Evolutionary conservation across 2,888 invertebrate species (phyloP).

Genomic region (Ethmia dodecea): DNA sequence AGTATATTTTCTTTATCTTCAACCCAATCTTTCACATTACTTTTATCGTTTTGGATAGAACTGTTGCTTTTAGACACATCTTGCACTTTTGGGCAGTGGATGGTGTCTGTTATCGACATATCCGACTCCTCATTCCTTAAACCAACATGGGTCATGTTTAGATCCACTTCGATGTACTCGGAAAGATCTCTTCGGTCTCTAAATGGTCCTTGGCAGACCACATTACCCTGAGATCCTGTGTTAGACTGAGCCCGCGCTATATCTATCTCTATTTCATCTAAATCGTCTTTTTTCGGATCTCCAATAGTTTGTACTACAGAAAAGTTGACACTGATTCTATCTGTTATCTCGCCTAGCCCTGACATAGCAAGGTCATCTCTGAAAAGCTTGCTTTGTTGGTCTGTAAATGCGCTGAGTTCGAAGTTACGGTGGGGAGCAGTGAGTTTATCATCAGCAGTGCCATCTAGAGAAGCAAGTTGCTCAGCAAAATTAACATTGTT

Average conservation of each 20-base stretch:
- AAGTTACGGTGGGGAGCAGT: constrained; percentile 35
- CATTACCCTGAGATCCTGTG: constrained; percentile 20
- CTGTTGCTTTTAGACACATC: constrained; percentile 32
- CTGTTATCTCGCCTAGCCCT: constrained; percentile 38
- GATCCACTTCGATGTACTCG: constrained; percentile 57
- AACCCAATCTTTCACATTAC: constrained; percentile 35
- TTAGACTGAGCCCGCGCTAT: constrained; percentile 19
- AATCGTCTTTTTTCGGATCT: constrained; percentile 37
- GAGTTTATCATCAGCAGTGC: constrained; percentile 32
- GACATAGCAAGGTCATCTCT: constrained; percentile 41
- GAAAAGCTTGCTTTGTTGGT: constrained; percentile 49
- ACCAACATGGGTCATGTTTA: constrained; percentile 44
- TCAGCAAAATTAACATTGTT: constrained; percentile 43
- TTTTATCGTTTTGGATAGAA: constrained; percentile 27
- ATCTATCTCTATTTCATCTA: constrained; percentile 55
- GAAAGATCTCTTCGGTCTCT: constrained; percentile 32
- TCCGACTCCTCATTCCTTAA: constrained; percentile 40
- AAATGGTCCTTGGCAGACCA: too few relatives aligned
- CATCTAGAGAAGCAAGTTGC: constrained; percentile 41
- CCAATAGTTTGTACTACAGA: constrained; percentile 39
- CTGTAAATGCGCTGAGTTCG: constrained; percentile 51
- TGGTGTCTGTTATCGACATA: constrained; percentile 62
- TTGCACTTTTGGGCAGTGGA: constrained; percentile 48
- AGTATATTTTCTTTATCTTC: constrained; percentile 63
- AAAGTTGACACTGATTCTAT: constrained; percentile 50